Evolutionary conservation across 2,888 invertebrate genomes (phyloP), one percentile per base, ranked within the genome.

Genomic region (Bhutanitis thaidina): DNA sequence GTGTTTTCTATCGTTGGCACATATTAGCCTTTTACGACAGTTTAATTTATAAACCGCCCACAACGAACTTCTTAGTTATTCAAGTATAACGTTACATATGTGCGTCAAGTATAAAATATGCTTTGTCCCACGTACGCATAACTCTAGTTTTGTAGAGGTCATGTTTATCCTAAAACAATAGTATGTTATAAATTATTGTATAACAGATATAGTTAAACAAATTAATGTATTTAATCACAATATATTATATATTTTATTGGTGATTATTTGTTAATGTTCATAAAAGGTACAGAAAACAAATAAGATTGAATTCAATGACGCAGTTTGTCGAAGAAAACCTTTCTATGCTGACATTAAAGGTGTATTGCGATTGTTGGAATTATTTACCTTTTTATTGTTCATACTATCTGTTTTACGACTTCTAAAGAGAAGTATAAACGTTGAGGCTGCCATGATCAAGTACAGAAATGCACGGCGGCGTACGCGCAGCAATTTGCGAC

Each of bases 31-130:
- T 77, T 76, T 80, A 80, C 71, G 74, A 75, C 69, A 72, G 71
- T 69, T 73, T 79, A 78, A 80, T 80, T 77, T 80, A 80, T 76
- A 67, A 65, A 62, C 70, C 76, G 76, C 79, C 79, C 74, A 80
- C 80, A 60, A 61, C 38, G 62, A 60, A 64, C 67, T 74, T 67
- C 71, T 68, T 70, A 60, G 54, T 67, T 59, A 51, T 49, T 60
- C 59, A 67, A 66, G 73, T 76, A 69, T 80, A 70, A 66, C 61
- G 64, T 82, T 76, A 80, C 77, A 70, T 59, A 38, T 37, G 66
- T 57, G 55, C 55, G 62, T 69, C 58, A 66, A 63, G 69, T 53
- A 56, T 67, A 59, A 67, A 63, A 65, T 65, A 67, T 64, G 56
- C 8, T 12, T 8, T 44, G 37, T 56, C 50, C 56, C 44, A 55